Conservation (phyloP, 2,797 vertebrate genomes). For the Sebastes oblongus region DNA sequence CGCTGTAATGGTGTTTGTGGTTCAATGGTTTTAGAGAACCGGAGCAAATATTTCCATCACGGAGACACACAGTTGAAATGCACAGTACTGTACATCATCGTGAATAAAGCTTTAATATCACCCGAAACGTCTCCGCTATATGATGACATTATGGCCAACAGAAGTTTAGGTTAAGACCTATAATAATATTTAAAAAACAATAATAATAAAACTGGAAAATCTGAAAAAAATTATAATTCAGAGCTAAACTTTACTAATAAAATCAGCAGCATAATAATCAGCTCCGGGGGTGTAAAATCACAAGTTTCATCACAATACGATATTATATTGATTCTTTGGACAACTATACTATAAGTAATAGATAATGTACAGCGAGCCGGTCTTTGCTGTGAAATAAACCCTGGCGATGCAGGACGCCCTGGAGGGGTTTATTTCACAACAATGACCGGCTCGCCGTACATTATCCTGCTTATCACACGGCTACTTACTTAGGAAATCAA, state of each 20-base stretch:
- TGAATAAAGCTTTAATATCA: not conserved
- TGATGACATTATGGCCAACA: not conserved
- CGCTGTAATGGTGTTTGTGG: not conserved
- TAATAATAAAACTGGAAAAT: fast-evolving
- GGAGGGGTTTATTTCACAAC: no score
- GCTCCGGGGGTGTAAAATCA: no score
- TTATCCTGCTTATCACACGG: no score
- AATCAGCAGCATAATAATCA: not conserved
- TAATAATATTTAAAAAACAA: not conserved
- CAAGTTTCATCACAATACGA: no score
- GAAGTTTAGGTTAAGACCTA: not conserved
- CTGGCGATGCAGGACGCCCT: no score
- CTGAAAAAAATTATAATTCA: fast-evolving
- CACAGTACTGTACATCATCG: not conserved
- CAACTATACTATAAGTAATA: no score
- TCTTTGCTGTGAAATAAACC: no score
- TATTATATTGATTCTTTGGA: no score
- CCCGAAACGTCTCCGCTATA: not conserved
- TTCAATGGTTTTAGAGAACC: not conserved
- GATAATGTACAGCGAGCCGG: no score
- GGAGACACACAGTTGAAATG: not conserved
- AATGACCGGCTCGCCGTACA: no score
- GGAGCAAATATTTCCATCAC: not conserved
- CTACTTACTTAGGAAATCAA: no score
- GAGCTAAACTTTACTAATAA: not conserved